These are phyloP conservation scores for Caenorhabditis briggsae DNA, from an alignment of 1,140 invertebrate species.

Conservation along the genomic window DNA sequence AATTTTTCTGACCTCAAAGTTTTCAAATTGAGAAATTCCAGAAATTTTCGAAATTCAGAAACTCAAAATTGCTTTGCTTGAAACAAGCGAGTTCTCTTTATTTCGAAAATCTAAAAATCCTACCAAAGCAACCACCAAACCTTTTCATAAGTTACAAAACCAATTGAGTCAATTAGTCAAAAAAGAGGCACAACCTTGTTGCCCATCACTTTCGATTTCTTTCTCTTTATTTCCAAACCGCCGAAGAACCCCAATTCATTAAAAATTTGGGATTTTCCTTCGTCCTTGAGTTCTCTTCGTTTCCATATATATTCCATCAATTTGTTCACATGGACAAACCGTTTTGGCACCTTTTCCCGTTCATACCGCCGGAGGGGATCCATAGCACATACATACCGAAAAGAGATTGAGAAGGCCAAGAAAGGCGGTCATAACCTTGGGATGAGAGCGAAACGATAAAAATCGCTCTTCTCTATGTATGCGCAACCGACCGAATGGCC, in stretches of 20 bases:
- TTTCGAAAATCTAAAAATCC: no score
- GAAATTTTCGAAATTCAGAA: no score
- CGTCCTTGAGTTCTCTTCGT: not conserved
- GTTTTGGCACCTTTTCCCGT: conserved; percentile 31
- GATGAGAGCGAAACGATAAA: conserved; percentile 56
- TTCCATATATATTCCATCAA: not conserved
- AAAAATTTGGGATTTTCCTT: conserved; percentile 3
- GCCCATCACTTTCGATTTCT: not conserved
- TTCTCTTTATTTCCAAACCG: not conserved
- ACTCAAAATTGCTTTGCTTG: no score
- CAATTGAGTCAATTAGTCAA: not conserved
- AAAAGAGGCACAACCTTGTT: not conserved
- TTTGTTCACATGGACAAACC: conserved; percentile 48
- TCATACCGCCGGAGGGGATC: not conserved
- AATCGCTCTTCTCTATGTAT: conserved; percentile 32
- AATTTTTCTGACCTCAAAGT: no score
- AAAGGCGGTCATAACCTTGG: conserved; percentile 54
- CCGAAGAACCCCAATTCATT: conserved; percentile 5
- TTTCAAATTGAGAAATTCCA: no score
- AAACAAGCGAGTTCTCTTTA: no score
- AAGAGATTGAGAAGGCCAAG: conserved; percentile 34
- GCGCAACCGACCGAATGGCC: conserved; percentile 41
- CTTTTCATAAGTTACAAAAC: no score
- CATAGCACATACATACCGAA: not conserved
- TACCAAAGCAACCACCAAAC: no score